Evolutionary conservation across 2,888 invertebrate genomes (phyloP).

Genomic region (Autographa gamma): DNA sequence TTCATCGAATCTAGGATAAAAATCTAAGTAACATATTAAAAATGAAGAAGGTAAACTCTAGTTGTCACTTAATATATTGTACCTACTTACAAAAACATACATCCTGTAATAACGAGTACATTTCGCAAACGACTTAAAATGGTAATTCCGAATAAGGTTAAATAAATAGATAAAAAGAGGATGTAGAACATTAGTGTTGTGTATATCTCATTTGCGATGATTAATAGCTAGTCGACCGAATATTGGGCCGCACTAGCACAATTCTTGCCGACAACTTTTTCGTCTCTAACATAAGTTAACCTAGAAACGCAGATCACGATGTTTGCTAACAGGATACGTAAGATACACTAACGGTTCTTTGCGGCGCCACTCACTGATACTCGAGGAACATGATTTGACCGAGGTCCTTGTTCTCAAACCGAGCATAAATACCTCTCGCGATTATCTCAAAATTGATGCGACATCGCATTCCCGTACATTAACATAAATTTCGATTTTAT

Average conservation of each 20-base stretch:
- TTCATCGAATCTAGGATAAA: background rate
- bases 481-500: conserved; percentile 21
- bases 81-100: background rate
- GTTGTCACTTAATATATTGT: background rate
- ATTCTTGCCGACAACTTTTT: conserved; percentile 48
- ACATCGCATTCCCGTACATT: background rate
- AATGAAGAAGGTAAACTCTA: background rate
- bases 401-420: conserved; percentile 36
- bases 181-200: conserved; percentile 28
- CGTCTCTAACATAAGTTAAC: conserved; percentile 57
- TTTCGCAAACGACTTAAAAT: background rate
- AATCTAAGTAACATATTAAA: background rate
- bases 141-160: conserved; percentile 6
- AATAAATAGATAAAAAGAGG: conserved; percentile 21
- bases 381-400: conserved; percentile 29
- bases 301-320: conserved; percentile 61
- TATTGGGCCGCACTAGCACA: conserved; percentile 38
- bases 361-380: conserved; percentile 39
- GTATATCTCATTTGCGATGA: conserved; percentile 35
- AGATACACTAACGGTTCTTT: conserved; percentile 57
- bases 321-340: conserved; percentile 61
- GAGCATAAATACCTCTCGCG: conserved; percentile 27
- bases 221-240: conserved; percentile 33
- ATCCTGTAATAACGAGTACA: background rate
- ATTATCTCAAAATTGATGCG: conserved; percentile 11